phyloP scores from a whole-genome alignment of 2,113 vertebrate genomes.

The Petromus typicus region DNA sequence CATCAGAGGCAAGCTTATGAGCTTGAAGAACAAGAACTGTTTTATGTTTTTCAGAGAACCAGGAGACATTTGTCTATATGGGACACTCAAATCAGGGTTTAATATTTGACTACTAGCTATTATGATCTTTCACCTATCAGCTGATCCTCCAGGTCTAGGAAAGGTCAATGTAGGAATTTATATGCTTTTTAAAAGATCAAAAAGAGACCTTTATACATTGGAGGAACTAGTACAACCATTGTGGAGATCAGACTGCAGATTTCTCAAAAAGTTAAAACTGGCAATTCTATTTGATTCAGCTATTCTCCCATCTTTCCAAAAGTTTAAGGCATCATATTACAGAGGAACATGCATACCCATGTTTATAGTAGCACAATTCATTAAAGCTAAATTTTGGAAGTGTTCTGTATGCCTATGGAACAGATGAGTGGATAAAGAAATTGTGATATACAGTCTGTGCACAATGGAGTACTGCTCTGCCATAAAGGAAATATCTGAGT shows the following conservation, averaged over 20 bases:
- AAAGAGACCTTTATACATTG: not conserved
- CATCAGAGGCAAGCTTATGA: constrained; percentile 14
- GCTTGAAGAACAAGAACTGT: not conserved
- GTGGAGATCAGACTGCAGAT: not conserved
- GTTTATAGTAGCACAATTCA: not conserved
- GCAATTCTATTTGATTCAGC: not conserved
- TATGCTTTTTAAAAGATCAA: not conserved
- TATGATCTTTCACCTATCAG: not conserved
- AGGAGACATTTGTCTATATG: not conserved
- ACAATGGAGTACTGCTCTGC: not conserved
- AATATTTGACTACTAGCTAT: not conserved
- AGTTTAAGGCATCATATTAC: not conserved
- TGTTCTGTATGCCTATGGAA: not conserved
- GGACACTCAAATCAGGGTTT: not conserved
- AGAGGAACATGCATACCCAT: not conserved
- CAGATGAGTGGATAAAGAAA: not conserved
- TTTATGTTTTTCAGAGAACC: not conserved
- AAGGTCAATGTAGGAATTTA: not conserved
- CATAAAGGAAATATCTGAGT: not conserved
- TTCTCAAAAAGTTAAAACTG: not conserved
- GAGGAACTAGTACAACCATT: not conserved
- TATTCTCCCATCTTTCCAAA: not conserved
- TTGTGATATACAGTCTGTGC: not conserved
- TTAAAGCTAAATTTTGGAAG: not conserved
- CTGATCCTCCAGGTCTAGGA: not conserved